Percentiles rank a stretch among this genome's conserved stretches.
Conservation (phyloP, 2,797 vertebrate genomes). For the Pampus argenteus region DNA sequence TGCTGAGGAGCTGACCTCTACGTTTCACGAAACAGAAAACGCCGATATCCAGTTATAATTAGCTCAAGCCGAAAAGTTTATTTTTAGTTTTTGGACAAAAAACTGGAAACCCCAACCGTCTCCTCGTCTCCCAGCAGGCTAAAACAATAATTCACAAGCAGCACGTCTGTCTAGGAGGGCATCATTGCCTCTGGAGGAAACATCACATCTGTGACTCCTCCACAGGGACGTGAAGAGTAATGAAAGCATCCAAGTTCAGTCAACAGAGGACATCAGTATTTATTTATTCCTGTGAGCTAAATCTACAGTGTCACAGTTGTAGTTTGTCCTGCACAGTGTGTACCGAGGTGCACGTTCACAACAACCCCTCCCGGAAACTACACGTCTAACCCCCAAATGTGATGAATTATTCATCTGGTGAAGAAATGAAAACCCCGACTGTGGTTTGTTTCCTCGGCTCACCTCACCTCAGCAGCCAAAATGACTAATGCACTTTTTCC, state of each 20-base stretch:
- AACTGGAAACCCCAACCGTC: background rate
- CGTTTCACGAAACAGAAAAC: no score
- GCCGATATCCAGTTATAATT: no score
- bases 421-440: slow-evolving; percentile 47
- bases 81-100: background rate
- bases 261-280: slow-evolving; percentile 13
- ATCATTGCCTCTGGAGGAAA: background rate
- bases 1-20: background rate
- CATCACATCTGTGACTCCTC: background rate
- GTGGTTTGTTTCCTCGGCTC: slow-evolving; percentile 24
- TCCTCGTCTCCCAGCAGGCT: background rate
- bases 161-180: background rate
- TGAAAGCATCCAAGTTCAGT: slow-evolving; percentile 21
- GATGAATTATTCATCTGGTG: slow-evolving; percentile 67
- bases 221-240: slow-evolving; percentile 8
- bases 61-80: background rate
- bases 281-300: slow-evolving; percentile 14
- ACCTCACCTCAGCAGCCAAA: slow-evolving; percentile 37
- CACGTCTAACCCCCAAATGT: slow-evolving; percentile 15
- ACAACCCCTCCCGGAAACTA: slow-evolving; percentile 16
- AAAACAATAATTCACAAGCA: background rate
- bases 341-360: slow-evolving; percentile 5
- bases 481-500: slow-evolving; percentile 28
- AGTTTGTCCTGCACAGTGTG: slow-evolving; percentile 23
- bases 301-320: slow-evolving; percentile 22